Evolutionary conservation across 2,113 vertebrate genomes (phyloP).

Genomic region (Litocranius walleri): DNA sequence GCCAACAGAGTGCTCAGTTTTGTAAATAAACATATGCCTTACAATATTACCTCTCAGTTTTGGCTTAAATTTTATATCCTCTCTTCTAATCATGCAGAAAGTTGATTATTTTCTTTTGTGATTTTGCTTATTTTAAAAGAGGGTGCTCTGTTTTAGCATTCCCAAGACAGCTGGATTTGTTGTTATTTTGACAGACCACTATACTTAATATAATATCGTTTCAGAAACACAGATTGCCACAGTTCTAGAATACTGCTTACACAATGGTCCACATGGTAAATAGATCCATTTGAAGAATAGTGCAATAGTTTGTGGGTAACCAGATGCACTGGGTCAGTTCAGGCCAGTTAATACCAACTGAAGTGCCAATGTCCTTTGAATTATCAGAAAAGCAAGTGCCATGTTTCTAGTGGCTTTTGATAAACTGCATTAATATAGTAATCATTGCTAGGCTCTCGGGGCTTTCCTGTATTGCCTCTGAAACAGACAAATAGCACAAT

Average conservation of each 20-base stretch:
- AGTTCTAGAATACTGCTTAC: neutral
- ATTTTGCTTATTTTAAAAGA: neutral
- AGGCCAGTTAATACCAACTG: neutral
- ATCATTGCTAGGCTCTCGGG: neutral
- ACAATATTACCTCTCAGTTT: neutral
- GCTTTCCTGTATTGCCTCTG: neutral
- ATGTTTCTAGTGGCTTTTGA: neutral
- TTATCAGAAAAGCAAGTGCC: neutral
- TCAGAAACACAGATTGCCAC: neutral
- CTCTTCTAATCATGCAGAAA: neutral
- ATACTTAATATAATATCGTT: neutral
- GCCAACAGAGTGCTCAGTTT: neutral
- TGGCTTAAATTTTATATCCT: neutral
- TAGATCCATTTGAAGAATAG: neutral
- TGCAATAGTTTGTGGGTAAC: neutral
- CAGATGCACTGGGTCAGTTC: neutral
- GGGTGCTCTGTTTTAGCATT: neutral
- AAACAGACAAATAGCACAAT: neutral
- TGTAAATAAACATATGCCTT: constrained; percentile 4
- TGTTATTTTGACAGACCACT: neutral
- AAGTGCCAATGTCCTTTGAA: neutral
- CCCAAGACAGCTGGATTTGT: neutral
- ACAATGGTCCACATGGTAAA: neutral
- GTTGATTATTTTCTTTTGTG: neutral
- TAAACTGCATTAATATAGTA: neutral